phyloP scores from a whole-genome alignment of 2,797 vertebrate genomes.

The Bradypodion ventrale region DNA sequence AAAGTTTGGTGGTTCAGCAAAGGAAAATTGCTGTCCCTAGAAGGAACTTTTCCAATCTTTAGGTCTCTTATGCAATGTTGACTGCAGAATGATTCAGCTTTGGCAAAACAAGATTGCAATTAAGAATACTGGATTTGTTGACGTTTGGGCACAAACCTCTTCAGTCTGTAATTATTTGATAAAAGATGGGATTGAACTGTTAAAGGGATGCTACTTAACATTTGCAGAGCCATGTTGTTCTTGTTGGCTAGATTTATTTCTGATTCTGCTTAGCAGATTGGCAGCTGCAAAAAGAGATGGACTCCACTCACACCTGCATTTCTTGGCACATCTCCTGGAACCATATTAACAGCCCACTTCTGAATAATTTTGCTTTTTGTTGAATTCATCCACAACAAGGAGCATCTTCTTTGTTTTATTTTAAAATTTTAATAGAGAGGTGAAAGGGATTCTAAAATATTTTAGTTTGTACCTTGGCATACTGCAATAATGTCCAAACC shows the following conservation, averaged over 20 bases:
- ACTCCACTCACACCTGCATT: slow-evolving; percentile 21
- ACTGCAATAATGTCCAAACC: not conserved
- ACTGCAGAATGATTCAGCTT: too few relatives aligned
- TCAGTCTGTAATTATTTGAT: slow-evolving; percentile 1
- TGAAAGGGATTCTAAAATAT: not conserved
- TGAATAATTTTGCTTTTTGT: not conserved
- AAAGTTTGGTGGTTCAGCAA: too few relatives aligned
- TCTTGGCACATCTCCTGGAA: slow-evolving; percentile 1
- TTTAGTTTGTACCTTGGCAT: not conserved
- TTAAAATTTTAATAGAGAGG: slow-evolving; percentile 9
- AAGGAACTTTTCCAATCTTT: too few relatives aligned
- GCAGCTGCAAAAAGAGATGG: not conserved
- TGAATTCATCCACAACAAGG: slow-evolving; percentile 10
- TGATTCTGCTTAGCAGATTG: not conserved
- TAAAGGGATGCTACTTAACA: not conserved
- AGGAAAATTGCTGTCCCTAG: too few relatives aligned
- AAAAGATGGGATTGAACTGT: not conserved
- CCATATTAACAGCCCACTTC: not conserved
- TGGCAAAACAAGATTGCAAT: too few relatives aligned
- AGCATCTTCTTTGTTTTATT: slow-evolving; percentile 25
- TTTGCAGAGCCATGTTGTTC: slow-evolving; percentile 17
- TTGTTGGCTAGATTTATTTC: not conserved
- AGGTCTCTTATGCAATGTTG: too few relatives aligned
- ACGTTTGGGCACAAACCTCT: not conserved
- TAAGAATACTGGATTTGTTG: not conserved